Evolutionary conservation across 2,797 vertebrate species (phyloP).

Genomic region (Cercopithecus mitis): DNA sequence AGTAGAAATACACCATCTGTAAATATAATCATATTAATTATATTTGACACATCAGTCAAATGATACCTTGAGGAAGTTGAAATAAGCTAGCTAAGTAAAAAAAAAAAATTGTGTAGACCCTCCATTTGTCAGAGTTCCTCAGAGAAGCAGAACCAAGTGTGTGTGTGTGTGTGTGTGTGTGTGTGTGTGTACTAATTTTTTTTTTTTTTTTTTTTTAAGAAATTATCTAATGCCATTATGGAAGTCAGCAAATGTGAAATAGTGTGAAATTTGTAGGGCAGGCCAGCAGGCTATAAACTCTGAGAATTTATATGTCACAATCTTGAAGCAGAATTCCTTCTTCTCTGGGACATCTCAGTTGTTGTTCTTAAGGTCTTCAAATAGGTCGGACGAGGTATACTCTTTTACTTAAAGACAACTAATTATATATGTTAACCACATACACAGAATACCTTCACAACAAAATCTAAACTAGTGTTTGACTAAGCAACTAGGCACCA

Average conservation of each 20-base stretch:
- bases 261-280: neutral
- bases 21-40: neutral
- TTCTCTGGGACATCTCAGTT: neutral
- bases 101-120: neutral
- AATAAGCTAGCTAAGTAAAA: neutral
- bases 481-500: neutral
- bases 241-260: neutral
- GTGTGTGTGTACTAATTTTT: neutral
- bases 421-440: neutral
- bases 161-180: neutral
- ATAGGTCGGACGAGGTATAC: neutral
- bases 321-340: neutral
- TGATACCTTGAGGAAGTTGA: neutral
- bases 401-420: neutral
- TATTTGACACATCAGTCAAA: neutral
- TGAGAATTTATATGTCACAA: neutral
- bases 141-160: neutral
- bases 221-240: neutral
- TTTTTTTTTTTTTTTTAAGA: neutral
- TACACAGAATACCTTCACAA: neutral
- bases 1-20: neutral
- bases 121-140: neutral
- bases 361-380: neutral
- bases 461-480: neutral
- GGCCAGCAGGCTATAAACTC: neutral